Evolutionary conservation across 2,888 invertebrate genomes (phyloP).

Genomic region (Diadegma fenestrale): DNA sequence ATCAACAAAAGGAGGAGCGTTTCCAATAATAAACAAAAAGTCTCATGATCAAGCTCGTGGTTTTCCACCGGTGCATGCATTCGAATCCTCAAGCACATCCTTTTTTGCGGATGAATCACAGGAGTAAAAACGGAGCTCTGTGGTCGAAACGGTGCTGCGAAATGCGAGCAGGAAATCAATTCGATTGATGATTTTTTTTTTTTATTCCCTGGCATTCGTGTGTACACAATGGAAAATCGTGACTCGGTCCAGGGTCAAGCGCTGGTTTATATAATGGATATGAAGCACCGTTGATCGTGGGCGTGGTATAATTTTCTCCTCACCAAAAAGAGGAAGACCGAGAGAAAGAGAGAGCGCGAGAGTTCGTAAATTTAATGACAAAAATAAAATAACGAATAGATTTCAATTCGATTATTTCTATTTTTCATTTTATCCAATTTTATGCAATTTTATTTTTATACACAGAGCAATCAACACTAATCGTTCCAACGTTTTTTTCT

Average conservation of each 20-base stretch:
- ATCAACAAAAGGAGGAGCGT: not conserved
- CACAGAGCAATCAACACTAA: not conserved
- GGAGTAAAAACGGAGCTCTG: not conserved
- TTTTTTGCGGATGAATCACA: not conserved
- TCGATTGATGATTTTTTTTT: constrained; percentile 13
- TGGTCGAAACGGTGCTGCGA: not conserved
- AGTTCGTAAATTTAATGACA: constrained; percentile 35
- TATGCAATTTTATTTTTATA: too few relatives aligned
- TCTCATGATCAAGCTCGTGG: not conserved
- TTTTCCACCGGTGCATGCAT: not conserved
- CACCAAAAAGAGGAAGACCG: not conserved
- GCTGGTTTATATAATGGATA: constrained; percentile 50
- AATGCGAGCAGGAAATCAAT: constrained; percentile 21
- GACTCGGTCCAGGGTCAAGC: constrained; percentile 60
- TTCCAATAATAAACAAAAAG: constrained; percentile 1
- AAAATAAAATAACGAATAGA: not conserved
- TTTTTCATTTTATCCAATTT: too few relatives aligned
- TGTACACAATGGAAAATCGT: constrained; percentile 58
- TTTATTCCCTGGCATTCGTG: not conserved
- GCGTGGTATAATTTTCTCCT: constrained; percentile 58
- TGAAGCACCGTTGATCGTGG: constrained; percentile 51
- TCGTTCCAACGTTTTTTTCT: not conserved
- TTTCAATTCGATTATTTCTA: not conserved
- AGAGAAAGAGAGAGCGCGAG: not conserved
- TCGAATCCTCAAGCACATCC: not conserved